Percentiles rank a stretch among this genome's conserved stretches.
Conservation (phyloP, 2,797 vertebrate species). For the Bradypus variegatus region DNA sequence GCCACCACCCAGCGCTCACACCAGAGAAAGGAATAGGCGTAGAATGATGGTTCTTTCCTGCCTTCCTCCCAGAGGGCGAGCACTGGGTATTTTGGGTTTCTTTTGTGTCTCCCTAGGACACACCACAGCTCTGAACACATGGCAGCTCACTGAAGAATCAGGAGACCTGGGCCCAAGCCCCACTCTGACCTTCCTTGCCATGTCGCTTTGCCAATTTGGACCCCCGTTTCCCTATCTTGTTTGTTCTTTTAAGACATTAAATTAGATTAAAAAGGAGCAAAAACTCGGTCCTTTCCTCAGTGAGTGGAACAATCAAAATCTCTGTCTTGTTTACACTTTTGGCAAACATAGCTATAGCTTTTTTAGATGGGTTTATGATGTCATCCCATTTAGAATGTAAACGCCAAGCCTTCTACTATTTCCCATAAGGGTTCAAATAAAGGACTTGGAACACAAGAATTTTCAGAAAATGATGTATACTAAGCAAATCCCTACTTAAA, state of each 20-base stretch:
- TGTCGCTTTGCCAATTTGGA: background rate
- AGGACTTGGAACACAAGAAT: background rate
- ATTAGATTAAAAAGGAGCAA: background rate
- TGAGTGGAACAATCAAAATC: background rate
- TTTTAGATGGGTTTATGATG: conserved; percentile 29
- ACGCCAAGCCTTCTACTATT: background rate
- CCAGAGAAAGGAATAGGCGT: background rate
- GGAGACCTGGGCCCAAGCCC: background rate
- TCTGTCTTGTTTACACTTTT: background rate
- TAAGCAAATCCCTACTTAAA: background rate
- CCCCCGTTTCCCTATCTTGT: background rate
- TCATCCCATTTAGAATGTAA: conserved; percentile 11
- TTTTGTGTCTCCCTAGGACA: background rate
- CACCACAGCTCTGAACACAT: background rate
- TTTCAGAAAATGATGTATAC: conserved; percentile 7
- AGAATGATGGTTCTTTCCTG: background rate
- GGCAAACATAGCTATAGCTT: conserved; percentile 2
- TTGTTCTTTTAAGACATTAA: background rate
- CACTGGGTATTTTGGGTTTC: background rate
- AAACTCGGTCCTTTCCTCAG: background rate
- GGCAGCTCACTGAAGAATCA: background rate
- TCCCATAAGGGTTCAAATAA: background rate
- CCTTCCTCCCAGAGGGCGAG: background rate
- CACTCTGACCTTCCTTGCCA: background rate
- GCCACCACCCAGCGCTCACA: background rate